Percentiles rank a stretch among this genome's conserved stretches.
Conservation (phyloP, 2,888 invertebrate genomes). For the Eupithecia centaureata region DNA sequence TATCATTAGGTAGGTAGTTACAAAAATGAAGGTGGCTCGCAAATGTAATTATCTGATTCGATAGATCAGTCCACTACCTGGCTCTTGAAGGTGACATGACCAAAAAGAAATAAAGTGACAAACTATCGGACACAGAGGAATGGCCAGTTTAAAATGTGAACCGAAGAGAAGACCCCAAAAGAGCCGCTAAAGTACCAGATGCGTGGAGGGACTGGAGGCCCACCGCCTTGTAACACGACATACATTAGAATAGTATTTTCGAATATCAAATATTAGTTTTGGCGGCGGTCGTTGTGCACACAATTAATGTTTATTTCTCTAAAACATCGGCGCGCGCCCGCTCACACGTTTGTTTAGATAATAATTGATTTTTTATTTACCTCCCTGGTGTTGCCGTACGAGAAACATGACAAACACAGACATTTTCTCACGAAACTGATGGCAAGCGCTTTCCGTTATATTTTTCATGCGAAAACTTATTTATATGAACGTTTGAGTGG, state of each 20-base stretch:
- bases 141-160: conserved; percentile 53
- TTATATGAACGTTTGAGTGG: conserved; percentile 44
- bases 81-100: neutral
- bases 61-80: neutral
- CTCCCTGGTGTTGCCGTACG: conserved; percentile 69
- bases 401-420: conserved; percentile 65
- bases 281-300: conserved; percentile 80
- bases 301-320: conserved; percentile 82
- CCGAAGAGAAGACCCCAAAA: conserved; percentile 69
- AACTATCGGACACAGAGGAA: neutral
- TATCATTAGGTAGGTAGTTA: conserved; percentile 50
- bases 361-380: conserved; percentile 81
- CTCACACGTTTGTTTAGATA: conserved; percentile 79
- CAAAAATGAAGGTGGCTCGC: conserved; percentile 49
- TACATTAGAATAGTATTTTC: conserved; percentile 83
- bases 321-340: conserved; percentile 79
- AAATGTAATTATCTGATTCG: conserved; percentile 29
- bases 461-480: conserved; percentile 59
- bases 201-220: conserved; percentile 57
- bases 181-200: conserved; percentile 76
- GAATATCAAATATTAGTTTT: conserved; percentile 82
- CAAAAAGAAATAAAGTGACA: neutral
- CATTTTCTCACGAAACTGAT: conserved; percentile 67
- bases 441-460: conserved; percentile 49
- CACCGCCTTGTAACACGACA: conserved; percentile 70